Evolutionary conservation across 2,113 vertebrate genomes (phyloP).

Genomic region (Hippopotamus amphibius): DNA sequence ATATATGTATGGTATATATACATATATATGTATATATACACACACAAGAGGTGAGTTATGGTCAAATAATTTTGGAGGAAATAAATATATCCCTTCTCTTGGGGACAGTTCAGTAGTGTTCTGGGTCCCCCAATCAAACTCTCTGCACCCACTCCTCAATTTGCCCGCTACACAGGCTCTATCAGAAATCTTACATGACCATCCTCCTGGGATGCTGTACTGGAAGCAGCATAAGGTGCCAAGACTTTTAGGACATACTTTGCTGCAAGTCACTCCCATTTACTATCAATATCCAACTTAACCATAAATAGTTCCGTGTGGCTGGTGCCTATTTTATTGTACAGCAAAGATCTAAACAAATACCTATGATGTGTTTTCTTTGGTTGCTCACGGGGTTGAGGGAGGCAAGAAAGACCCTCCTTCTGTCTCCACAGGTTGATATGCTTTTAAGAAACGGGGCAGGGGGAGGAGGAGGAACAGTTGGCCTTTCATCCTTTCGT

Average conservation of each 20-base stretch:
- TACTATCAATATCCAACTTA: neutral
- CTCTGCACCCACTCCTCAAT: neutral
- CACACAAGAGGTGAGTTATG: neutral
- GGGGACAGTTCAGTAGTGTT: neutral
- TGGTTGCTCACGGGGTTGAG: neutral
- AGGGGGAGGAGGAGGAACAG: rapidly evolving
- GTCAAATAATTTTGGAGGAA: neutral
- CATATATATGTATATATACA: neutral
- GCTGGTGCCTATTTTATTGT: neutral
- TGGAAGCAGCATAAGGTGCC: rapidly evolving
- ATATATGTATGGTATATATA: neutral
- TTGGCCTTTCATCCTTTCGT: neutral
- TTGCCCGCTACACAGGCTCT: rapidly evolving
- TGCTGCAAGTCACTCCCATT: neutral
- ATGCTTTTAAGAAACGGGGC: neutral
- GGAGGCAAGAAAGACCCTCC: rapidly evolving
- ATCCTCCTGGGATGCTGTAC: rapidly evolving
- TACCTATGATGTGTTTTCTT: neutral
- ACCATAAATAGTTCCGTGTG: neutral
- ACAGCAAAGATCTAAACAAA: neutral
- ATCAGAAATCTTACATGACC: neutral
- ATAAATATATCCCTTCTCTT: neutral
- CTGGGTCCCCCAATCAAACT: rapidly evolving
- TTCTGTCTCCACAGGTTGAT: neutral
- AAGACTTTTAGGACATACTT: neutral